Percentiles rank a stretch among this genome's conserved stretches.
These are phyloP conservation scores for Hemaris fuciformis DNA, from an alignment of 2,888 invertebrate genomes.

Conservation along the genomic window DNA sequence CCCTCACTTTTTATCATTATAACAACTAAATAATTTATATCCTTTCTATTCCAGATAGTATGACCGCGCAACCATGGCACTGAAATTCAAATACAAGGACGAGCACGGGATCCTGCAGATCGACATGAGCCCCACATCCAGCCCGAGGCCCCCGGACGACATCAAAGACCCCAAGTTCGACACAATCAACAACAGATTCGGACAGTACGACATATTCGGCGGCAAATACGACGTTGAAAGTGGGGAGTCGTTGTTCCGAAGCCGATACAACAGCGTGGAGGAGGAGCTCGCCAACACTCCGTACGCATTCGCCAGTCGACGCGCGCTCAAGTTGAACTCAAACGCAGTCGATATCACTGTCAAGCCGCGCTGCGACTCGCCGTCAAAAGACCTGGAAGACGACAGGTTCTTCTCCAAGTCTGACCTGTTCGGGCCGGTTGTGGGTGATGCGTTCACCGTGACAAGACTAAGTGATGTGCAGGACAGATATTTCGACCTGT, in stretches of 20 bases:
- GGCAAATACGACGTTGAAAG: conserved; percentile 57
- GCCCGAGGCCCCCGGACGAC: conserved; percentile 35
- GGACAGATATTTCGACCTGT: conserved; percentile 71
- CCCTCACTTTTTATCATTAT: background rate
- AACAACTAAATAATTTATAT: background rate
- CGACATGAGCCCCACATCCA: conserved; percentile 68
- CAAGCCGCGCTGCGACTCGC: conserved; percentile 48
- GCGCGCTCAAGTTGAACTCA: conserved; percentile 47
- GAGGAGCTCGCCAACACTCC: conserved; percentile 77
- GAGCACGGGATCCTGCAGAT: conserved; percentile 74
- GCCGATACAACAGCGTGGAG: conserved; percentile 76
- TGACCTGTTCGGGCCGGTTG: conserved; percentile 59
- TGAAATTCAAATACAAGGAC: conserved; percentile 73
- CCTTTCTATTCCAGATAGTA: conserved; percentile 29
- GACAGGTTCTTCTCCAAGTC: conserved; percentile 63
- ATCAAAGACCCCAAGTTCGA: conserved; percentile 65
- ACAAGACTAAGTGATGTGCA: conserved; percentile 74
- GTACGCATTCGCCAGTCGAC: conserved; percentile 72
- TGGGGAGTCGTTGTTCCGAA: conserved; percentile 69
- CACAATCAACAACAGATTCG: conserved; percentile 71
- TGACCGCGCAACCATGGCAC: conserved; percentile 52
- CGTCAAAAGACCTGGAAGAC: conserved; percentile 65
- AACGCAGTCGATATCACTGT: conserved; percentile 63
- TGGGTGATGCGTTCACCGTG: conserved; percentile 59
- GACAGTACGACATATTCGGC: conserved; percentile 71